Evolutionary conservation across 2,113 vertebrate species (phyloP).

Genomic region (Misgurnus mizolepis): DNA sequence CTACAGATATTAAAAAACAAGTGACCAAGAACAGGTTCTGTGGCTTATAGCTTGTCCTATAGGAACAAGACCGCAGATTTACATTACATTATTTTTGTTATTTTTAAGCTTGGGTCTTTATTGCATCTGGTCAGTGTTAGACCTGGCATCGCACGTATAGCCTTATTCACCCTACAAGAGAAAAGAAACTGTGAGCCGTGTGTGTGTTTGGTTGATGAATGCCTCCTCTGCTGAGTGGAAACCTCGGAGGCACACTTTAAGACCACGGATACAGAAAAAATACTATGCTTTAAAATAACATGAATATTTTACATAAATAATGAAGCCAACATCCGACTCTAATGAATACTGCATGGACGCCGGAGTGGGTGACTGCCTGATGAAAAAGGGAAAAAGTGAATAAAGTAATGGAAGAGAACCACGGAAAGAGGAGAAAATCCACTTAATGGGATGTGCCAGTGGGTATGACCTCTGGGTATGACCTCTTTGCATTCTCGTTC

Average conservation of each 20-base stretch:
- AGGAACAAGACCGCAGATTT: too few relatives aligned
- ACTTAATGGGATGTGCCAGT: conserved; percentile 58
- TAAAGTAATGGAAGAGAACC: conserved; percentile 41
- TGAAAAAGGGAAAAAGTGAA: conserved; percentile 38
- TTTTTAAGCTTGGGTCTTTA: too few relatives aligned
- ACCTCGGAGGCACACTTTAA: conserved; percentile 44
- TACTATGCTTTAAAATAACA: conserved; percentile 49
- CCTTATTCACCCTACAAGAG: not conserved
- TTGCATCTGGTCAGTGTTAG: not conserved
- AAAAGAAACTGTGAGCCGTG: not conserved
- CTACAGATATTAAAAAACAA: not conserved
- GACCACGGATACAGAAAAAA: conserved; percentile 41
- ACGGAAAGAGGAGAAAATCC: conserved; percentile 47
- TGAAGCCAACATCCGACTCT: conserved; percentile 52
- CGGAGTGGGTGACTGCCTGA: conserved; percentile 45
- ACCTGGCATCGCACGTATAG: conserved; percentile 31
- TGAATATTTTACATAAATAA: conserved; percentile 61
- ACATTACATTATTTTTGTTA: too few relatives aligned
- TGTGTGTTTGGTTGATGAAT: conserved; percentile 37
- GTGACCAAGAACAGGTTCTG: not conserved
- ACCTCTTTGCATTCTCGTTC: conserved; percentile 45
- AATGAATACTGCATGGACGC: conserved; percentile 60
- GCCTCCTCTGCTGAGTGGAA: conserved; percentile 33
- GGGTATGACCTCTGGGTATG: conserved; percentile 57
- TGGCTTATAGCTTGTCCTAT: not conserved